phyloP scores from a whole-genome alignment of 2,888 invertebrate species.

The Melanargia galathea region DNA sequence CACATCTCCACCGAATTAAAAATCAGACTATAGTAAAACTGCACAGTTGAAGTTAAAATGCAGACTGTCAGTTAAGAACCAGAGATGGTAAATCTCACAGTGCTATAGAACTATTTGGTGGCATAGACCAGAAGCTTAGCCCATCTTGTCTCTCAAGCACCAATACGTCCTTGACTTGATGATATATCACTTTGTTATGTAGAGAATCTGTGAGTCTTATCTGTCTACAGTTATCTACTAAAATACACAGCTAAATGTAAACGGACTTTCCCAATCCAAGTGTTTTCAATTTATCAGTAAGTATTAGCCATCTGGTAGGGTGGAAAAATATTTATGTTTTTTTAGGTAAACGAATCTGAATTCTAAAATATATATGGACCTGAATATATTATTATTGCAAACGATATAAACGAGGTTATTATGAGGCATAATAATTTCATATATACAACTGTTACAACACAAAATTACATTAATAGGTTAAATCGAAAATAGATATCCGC shows the following conservation, averaged over 20 bases:
- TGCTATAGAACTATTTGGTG: no score
- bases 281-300: conserved; percentile 1
- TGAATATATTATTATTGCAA: conserved; percentile 6
- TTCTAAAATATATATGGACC: not conserved
- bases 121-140: no score
- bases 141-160: no score
- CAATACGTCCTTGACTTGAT: not conserved
- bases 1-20: no score
- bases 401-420: not conserved
- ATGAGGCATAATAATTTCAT: not conserved
- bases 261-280: not conserved
- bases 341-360: not conserved
- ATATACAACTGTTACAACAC: conserved; percentile 8
- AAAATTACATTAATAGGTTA: conserved; percentile 2
- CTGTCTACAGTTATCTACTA: not conserved
- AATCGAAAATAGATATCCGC: conserved; percentile 22
- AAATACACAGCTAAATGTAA: conserved; percentile 5
- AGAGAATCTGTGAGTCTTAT: not conserved
- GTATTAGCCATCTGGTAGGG: not conserved
- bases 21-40: no score
- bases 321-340: not conserved
- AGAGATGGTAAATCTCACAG: no score
- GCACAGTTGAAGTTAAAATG: no score
- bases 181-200: not conserved
- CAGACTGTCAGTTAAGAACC: no score